Base-by-base conservation (phyloP, 2,888 invertebrate genomes). In the Vanessa cardui region DNA sequence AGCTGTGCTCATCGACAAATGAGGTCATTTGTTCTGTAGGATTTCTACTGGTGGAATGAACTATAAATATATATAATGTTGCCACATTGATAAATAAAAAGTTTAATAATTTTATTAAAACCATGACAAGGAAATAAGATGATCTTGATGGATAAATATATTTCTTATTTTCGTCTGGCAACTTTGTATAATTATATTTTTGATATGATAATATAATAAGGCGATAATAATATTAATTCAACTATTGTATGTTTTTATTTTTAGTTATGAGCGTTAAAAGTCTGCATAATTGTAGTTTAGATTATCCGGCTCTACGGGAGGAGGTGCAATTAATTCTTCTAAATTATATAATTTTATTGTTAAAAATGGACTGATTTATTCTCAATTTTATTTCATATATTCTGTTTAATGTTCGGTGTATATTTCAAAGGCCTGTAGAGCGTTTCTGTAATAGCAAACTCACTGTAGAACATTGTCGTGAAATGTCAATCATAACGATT, bases 231-330 rank as follows among this genome's bases (percentile, higher is more conserved):
- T 52, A 52, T 16, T 0, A 50, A 50, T 21, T 54, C 16, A 49
- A 49, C 20, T 31, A 31, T 54, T 54, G 18, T 56, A 39, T 18
- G 9, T 56, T 33, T 18, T 39, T 18, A 33, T 20, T 18, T 39
- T 39, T n/a, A 56, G 18, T 18, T 33, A 12, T 56, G 18, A 56
- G 5, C 6, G 3, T 18, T 5, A 56, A 39, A 56, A 56, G 52
- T 54, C 52, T 56, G 56, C 56, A 56, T 56, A 56, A 56, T 39
- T 54, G 39, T 56, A 39, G 33, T 9, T n/a, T 56, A 56, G 20
- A 54, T 56, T 56, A 56, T 56, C n/a, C 18, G 39, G 20, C 12
- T 56, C 18, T 56, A 18, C n/a, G 56, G 56, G 56, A 56, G 39
- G 18, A 56, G 56, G n/a, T 56, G 56, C 56, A 56, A 56, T 56